Percentiles rank a stretch among this genome's conserved stretches.
Conservation (phyloP, 2,888 invertebrate genomes). For the Mesoligia furuncula region DNA sequence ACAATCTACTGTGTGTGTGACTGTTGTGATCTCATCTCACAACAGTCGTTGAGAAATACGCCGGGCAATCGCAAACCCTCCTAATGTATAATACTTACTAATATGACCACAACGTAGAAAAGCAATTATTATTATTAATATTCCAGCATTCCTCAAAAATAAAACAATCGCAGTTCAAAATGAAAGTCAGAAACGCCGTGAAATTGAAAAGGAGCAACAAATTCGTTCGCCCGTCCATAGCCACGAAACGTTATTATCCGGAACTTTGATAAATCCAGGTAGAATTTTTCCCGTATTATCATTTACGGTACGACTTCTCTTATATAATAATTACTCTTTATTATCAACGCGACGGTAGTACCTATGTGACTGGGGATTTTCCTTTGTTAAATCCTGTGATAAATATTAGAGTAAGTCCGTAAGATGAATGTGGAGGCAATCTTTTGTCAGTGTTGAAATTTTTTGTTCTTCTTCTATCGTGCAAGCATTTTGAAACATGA, state of each 20-base stretch:
- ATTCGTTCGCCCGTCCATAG: slow-evolving; percentile 42
- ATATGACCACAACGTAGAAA: neutral
- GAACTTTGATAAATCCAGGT: slow-evolving; percentile 53
- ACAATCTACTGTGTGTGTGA: no score
- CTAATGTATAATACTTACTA: neutral
- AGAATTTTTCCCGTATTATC: slow-evolving; percentile 61
- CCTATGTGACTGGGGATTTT: slow-evolving; percentile 68
- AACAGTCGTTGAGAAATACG: neutral
- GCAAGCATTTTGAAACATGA: neutral
- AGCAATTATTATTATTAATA: slow-evolving; percentile 6
- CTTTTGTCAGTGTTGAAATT: slow-evolving; percentile 35
- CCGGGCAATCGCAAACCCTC: no score
- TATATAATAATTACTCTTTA: slow-evolving; percentile 75
- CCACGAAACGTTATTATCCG: slow-evolving; percentile 57
- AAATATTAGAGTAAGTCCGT: slow-evolving; percentile 72
- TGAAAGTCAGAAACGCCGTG: slow-evolving; percentile 23
- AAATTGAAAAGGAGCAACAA: slow-evolving; percentile 45
- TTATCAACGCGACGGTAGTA: slow-evolving; percentile 71
- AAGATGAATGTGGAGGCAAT: slow-evolving; percentile 68
- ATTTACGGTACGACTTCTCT: slow-evolving; percentile 69
- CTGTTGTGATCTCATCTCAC: no score
- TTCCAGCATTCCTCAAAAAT: slow-evolving; percentile 15
- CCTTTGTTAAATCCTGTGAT: slow-evolving; percentile 74
- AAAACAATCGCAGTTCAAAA: slow-evolving; percentile 23
- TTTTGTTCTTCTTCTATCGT: slow-evolving; percentile 1